A percentile compares a stretch with the other conserved stretches of the same genome.
Conservation (phyloP, 1,140 invertebrate genomes). For the Doryteuthis pealeii region DNA sequence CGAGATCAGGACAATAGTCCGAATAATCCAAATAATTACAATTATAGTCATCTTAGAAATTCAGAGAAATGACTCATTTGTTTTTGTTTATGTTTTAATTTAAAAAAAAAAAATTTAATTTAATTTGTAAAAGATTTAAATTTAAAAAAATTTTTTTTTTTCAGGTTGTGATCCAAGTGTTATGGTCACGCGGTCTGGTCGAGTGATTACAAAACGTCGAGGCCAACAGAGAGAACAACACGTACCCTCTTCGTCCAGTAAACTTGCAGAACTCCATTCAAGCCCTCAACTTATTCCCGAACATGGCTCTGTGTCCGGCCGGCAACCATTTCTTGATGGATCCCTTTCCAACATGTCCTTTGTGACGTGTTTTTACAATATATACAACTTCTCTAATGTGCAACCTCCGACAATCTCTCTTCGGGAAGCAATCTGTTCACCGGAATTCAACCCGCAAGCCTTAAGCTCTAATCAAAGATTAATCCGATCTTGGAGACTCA, state of each 20-base stretch:
- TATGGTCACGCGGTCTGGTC: conserved; percentile 43
- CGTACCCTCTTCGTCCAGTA: background rate
- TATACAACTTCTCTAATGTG: conserved; percentile 28
- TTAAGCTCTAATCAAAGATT: background rate
- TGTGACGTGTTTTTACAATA: conserved; percentile 39
- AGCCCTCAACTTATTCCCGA: background rate
- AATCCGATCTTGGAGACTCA: background rate
- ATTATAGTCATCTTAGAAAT: too few species aligned
- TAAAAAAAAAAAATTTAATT: too few species aligned
- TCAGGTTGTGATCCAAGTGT: conserved; percentile 40
- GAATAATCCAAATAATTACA: too few species aligned
- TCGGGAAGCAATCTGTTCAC: conserved; percentile 11
- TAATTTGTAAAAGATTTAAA: too few species aligned
- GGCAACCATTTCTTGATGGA: background rate
- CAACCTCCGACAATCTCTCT: conserved; percentile 28
- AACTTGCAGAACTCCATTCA: background rate
- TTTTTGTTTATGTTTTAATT: too few species aligned
- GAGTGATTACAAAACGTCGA: background rate
- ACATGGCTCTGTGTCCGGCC: background rate
- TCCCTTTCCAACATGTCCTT: conserved; percentile 31
- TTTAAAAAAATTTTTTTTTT: too few species aligned
- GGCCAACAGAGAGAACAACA: background rate
- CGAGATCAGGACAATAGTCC: too few species aligned
- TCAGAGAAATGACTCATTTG: too few species aligned
- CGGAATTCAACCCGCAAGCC: background rate